A percentile compares a stretch with the other conserved stretches of the same genome.
Conservation (phyloP, 2,888 invertebrate genomes). For the Artemia sp. region DNA sequence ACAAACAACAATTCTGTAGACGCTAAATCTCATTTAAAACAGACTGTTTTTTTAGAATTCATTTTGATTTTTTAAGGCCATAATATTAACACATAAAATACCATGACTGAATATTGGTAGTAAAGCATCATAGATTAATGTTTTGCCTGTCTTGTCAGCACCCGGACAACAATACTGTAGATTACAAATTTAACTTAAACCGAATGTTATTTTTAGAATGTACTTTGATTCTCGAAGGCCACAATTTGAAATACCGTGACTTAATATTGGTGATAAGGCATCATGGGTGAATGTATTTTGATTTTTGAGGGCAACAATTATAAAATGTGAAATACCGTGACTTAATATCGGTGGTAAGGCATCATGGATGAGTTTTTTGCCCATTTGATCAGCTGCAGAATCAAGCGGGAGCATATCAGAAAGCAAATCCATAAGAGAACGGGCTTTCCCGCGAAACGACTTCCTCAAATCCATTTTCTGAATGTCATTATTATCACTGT, state of each 20-base stretch:
- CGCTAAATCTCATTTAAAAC: too few relatives aligned
- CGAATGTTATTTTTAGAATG: too few relatives aligned
- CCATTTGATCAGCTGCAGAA: conserved; percentile 67
- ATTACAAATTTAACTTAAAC: too few relatives aligned
- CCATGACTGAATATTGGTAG: conserved; percentile 50
- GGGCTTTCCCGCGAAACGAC: conserved; percentile 38
- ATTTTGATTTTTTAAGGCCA: too few relatives aligned
- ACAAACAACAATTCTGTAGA: too few relatives aligned
- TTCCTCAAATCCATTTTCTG: conserved; percentile 24
- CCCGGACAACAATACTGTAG: conserved; percentile 40
- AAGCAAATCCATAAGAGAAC: conserved; percentile 42
- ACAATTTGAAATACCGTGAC: conserved; percentile 31
- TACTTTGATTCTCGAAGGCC: too few relatives aligned
- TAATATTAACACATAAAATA: too few relatives aligned
- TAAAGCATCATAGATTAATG: conserved; percentile 65
- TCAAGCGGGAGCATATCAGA: conserved; percentile 43
- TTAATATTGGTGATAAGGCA: conserved; percentile 65
- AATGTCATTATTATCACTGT: conserved; percentile 38
- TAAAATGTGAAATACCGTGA: conserved; percentile 30
- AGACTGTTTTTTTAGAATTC: too few relatives aligned
- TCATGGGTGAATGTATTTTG: conserved; percentile 49
- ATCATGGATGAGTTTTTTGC: conserved; percentile 63
- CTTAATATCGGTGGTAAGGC: conserved; percentile 66
- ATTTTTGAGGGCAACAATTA: too few relatives aligned
- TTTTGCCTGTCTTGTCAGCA: conserved; percentile 68